Evolutionary conservation across 1,140 invertebrate genomes (phyloP).

Genomic region (Anastrepha obliqua): DNA sequence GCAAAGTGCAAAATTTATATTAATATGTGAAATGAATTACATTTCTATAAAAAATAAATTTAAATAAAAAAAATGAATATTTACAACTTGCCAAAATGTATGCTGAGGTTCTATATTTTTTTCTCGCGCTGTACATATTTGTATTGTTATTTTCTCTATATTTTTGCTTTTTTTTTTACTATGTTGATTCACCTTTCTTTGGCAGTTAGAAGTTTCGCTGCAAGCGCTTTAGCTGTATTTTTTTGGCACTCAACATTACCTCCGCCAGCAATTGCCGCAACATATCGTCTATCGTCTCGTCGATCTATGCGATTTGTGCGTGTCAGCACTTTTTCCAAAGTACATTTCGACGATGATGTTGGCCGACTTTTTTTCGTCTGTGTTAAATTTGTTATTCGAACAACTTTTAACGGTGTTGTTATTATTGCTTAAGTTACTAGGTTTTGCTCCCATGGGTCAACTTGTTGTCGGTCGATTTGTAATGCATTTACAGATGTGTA

Average conservation of each 20-base stretch:
- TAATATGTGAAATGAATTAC: too few species aligned
- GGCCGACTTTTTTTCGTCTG: neutral
- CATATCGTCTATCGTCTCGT: conserved; percentile 10
- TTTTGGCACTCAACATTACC: conserved; percentile 12
- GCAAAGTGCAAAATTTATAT: too few species aligned
- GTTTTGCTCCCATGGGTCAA: neutral
- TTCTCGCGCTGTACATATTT: neutral
- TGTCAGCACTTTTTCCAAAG: conserved; percentile 32
- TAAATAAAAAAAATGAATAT: too few species aligned
- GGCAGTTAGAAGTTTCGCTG: neutral
- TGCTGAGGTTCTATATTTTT: neutral
- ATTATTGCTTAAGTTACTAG: conserved; percentile 3
- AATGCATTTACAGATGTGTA: neutral
- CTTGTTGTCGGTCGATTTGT: neutral
- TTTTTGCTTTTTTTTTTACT: too few species aligned
- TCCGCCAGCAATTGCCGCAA: neutral
- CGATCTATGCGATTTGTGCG: conserved; percentile 36
- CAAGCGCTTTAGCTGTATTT: neutral
- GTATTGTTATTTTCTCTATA: too few species aligned
- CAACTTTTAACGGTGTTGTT: neutral
- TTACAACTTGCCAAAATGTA: neutral
- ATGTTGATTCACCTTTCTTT: neutral
- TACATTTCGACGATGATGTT: neutral
- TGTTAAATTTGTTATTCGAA: neutral
- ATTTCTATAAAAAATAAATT: too few species aligned